A percentile compares a stretch with the other conserved stretches of the same genome.
phyloP scores from a whole-genome alignment of 1,140 invertebrate species.

The Nomia melanderi region DNA sequence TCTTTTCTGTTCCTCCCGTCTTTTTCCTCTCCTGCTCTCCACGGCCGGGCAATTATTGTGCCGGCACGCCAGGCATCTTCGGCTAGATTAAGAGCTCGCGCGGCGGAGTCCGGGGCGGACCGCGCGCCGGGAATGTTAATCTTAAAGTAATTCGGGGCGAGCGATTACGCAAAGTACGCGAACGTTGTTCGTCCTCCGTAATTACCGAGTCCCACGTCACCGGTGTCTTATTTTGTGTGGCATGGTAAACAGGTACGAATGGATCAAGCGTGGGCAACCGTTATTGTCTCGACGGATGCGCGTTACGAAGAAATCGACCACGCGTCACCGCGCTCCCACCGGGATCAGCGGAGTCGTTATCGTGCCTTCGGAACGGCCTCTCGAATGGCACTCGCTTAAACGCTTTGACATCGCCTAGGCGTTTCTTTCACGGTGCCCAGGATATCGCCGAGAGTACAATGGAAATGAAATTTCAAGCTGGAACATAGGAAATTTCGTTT shows the following conservation, averaged over 20 bases:
- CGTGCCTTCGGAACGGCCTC: background rate
- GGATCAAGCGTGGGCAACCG: constrained; percentile 38
- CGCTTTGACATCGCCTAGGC: too few species aligned
- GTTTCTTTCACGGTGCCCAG: too few species aligned
- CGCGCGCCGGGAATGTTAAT: constrained; percentile 26
- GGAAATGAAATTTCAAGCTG: too few species aligned
- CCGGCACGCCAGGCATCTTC: constrained; percentile 22
- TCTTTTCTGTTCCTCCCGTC: too few species aligned
- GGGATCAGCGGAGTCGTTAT: background rate
- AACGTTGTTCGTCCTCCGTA: constrained; percentile 32
- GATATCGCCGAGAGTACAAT: too few species aligned
- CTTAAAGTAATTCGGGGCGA: constrained; percentile 39
- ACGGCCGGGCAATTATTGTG: constrained; percentile 6
- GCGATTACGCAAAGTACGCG: constrained; percentile 30
- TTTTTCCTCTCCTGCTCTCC: background rate
- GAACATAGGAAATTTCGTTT: too few species aligned
- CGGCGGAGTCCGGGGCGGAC: background rate
- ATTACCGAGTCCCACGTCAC: constrained; percentile 55
- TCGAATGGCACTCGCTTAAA: background rate
- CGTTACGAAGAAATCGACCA: constrained; percentile 27
- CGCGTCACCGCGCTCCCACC: constrained; percentile 28
- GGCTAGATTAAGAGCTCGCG: constrained; percentile 14
- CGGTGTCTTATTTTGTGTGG: constrained; percentile 37
- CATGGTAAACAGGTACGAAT: constrained; percentile 30
- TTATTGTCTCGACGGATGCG: constrained; percentile 52